Evolutionary conservation across 2,113 vertebrate species (phyloP).

Genomic region (Atherinomorus stipes): DNA sequence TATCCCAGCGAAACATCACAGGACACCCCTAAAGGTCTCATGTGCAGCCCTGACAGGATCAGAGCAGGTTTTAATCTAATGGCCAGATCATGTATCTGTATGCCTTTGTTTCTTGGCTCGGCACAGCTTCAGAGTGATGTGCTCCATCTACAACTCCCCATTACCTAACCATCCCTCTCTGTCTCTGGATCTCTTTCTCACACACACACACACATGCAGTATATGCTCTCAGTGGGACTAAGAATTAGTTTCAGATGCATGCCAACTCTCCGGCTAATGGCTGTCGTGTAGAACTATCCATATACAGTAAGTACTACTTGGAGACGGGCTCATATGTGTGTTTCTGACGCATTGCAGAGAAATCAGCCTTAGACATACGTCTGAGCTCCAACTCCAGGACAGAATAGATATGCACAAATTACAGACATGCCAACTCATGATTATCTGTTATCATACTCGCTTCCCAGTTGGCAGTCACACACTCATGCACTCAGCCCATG

Average conservation of each 20-base stretch:
- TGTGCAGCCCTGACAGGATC: not conserved
- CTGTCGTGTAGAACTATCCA: constrained; percentile 40
- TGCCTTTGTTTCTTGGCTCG: not conserved
- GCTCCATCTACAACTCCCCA: not conserved
- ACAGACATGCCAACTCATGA: not conserved
- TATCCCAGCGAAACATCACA: not conserved
- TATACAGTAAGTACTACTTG: constrained; percentile 19
- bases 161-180: not conserved
- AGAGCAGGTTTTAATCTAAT: not conserved
- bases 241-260: constrained; percentile 20
- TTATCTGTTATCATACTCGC: constrained; percentile 18
- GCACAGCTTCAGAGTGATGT: constrained; percentile 15
- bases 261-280: constrained; percentile 31
- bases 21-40: not conserved
- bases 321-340: constrained; percentile 26
- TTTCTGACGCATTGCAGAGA: constrained; percentile 58
- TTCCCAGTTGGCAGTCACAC: constrained; percentile 22
- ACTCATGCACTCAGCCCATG: constrained; percentile 16
- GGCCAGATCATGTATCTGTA: not conserved
- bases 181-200: not conserved
- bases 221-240: not conserved
- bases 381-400: not conserved
- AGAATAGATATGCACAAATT: constrained; percentile 12
- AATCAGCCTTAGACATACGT: constrained; percentile 20
- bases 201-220: not conserved